Evolutionary conservation across 1,140 invertebrate genomes (phyloP), one percentile per base, ranked within the genome.

Genomic region (Hirudo medicinalis): DNA sequence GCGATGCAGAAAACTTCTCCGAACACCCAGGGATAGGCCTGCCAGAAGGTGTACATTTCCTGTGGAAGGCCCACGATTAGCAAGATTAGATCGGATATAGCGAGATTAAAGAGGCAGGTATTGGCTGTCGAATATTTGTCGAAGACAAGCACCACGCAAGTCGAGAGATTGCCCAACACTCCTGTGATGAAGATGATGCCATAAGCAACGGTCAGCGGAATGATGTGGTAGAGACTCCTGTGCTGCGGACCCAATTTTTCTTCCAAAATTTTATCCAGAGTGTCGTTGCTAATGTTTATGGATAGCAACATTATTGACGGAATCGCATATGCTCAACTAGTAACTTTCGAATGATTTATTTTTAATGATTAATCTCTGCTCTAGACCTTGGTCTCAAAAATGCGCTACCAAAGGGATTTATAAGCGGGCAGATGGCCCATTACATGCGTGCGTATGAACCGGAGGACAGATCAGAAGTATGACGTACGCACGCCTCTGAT

Each of bases 91-190:
- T 98, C 95, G 0, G 92, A 93, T 57, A 97, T 84, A 8, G 94
- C 92, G 76, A 98, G 84, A 78, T 88, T 91, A 79, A 94, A 95
- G 63, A 96, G 84, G 78, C 95, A 95, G 77, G 90, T 94, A 79
- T 96, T 96, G 4, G 85, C 86, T 75, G 85, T 84, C 84, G 86
- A 85, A 70, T 88, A 89, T 78, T 89, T 90, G 81, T 95, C 95
- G 75, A 88, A 86, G 27, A 88, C 85, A 68, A 97, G 95, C 15
- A 97, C 93, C 57, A 95, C 85, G 79, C 93, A 96, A 8, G 93
- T 96, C 78, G 88, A 89, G 9, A 94, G 83, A 80, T 97, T 97
- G 2, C 94, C 94, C 20, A 95, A 80, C 0, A 91, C 82, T 2
- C 94, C 93, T 0, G 88, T 88, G 2, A 94, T 75, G 76, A 96